Percentiles rank a stretch among this genome's conserved stretches.
Evolutionary conservation across 2,888 invertebrate genomes (phyloP).

Genomic region (Aleiodes alternator): DNA sequence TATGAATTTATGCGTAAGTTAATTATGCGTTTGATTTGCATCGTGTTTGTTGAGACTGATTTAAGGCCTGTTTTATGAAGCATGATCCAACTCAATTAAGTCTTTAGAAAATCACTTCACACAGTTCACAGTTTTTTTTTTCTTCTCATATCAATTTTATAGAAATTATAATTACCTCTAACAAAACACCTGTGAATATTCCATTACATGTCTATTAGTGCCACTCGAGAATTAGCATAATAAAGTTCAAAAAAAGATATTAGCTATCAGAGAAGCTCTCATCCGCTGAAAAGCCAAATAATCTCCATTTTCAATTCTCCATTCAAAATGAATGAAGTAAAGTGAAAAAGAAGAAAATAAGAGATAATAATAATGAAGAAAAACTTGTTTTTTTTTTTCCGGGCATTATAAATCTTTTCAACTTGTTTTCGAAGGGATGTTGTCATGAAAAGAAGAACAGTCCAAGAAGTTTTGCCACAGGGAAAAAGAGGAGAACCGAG

Average conservation of each 20-base stretch:
- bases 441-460: conserved; percentile 33
- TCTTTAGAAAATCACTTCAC: conserved; percentile 19
- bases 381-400: conserved; percentile 4
- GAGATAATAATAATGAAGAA: conserved; percentile 23
- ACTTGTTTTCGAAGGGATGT: conserved; percentile 42
- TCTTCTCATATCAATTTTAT: conserved; percentile 5
- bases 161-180: too few relatives aligned
- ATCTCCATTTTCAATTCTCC: neutral
- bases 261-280: too few relatives aligned
- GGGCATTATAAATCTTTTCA: conserved; percentile 37
- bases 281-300: conserved; percentile 11
- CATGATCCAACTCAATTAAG: conserved; percentile 19
- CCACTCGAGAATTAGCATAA: too few relatives aligned
- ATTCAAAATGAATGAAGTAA: conserved; percentile 2
- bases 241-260: too few relatives aligned
- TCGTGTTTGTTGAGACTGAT: conserved; percentile 23
- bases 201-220: too few relatives aligned
- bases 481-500: conserved; percentile 40
- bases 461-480: conserved; percentile 17
- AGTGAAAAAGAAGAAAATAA: conserved; percentile 13
- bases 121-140: conserved; percentile 6
- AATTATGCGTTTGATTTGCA: conserved; percentile 41
- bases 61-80: conserved; percentile 11
- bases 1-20: conserved; percentile 36
- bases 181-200: too few relatives aligned